Conservation (phyloP, 2,888 invertebrate genomes). For the Gryllus longicercus region DNA sequence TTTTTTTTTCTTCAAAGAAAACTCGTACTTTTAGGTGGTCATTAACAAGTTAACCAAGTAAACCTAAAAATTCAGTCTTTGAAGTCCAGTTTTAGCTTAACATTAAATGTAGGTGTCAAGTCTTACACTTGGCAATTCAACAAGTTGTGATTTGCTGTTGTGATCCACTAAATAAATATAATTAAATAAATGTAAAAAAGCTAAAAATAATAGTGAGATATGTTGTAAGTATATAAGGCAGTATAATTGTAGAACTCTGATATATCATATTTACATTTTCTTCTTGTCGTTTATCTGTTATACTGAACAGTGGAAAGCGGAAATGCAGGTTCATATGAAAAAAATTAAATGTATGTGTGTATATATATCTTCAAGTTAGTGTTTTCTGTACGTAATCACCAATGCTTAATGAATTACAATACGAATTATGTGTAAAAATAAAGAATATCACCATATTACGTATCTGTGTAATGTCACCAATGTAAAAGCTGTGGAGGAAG, state of each 20-base stretch:
- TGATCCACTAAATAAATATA: slow-evolving; percentile 29
- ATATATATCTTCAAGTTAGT: slow-evolving; percentile 31
- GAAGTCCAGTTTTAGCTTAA: slow-evolving; percentile 33
- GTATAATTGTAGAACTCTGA: slow-evolving; percentile 30
- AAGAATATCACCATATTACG: slow-evolving; percentile 28
- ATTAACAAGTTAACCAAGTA: slow-evolving; percentile 20
- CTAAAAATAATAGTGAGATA: slow-evolving; percentile 30
- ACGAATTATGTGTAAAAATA: slow-evolving; percentile 30
- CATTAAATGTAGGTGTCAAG: slow-evolving; percentile 28
- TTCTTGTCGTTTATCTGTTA: slow-evolving; percentile 35
- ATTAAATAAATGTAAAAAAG: slow-evolving; percentile 25
- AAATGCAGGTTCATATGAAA: slow-evolving; percentile 34
- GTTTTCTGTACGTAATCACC: slow-evolving; percentile 32
- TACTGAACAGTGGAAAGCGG: slow-evolving; percentile 35
- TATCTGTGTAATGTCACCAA: slow-evolving; percentile 32
- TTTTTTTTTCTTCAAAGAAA: slow-evolving; percentile 23
- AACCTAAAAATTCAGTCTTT: slow-evolving; percentile 27
- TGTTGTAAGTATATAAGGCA: slow-evolving; percentile 31
- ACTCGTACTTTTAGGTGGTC: slow-evolving; percentile 27
- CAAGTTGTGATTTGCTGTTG: slow-evolving; percentile 35
- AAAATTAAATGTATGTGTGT: slow-evolving; percentile 30
- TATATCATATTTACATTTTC: slow-evolving; percentile 31
- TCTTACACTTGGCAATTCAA: slow-evolving; percentile 31
- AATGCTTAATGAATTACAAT: slow-evolving; percentile 31
- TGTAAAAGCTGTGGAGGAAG: slow-evolving; percentile 36